These are phyloP conservation scores for Eristalis intricaria DNA, from an alignment of 2,888 invertebrate species.

Conservation along the genomic window DNA sequence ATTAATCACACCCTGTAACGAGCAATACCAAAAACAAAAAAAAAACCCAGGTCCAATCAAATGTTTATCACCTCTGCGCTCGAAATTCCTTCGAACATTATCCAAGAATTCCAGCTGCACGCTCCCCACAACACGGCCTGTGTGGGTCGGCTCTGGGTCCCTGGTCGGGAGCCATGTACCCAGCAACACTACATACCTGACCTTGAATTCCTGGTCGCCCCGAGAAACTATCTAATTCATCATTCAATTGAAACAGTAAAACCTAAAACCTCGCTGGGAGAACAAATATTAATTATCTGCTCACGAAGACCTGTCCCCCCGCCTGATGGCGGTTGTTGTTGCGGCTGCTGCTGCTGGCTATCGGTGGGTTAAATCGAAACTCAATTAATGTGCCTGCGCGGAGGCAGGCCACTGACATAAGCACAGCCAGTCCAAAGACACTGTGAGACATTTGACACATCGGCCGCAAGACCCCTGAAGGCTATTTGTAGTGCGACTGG, in stretches of 20 bases:
- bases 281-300: slow-evolving; percentile 70
- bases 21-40: slow-evolving; percentile 9
- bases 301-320: slow-evolving; percentile 41
- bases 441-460: slow-evolving; percentile 69
- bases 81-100: slow-evolving; percentile 47
- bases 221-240: slow-evolving; percentile 64
- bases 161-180: background rate
- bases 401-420: slow-evolving; percentile 4
- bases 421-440: slow-evolving; percentile 14
- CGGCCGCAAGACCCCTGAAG: slow-evolving; percentile 56
- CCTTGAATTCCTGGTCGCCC: slow-evolving; percentile 53
- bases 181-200: slow-evolving; percentile 24
- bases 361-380: slow-evolving; percentile 61
- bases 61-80: slow-evolving; percentile 57
- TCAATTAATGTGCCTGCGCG: slow-evolving; percentile 56
- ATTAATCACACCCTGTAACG: slow-evolving; percentile 62
- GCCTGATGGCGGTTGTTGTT: slow-evolving; percentile 1
- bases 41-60: slow-evolving; percentile 60
- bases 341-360: slow-evolving; percentile 16
- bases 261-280: slow-evolving; percentile 41
- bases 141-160: background rate
- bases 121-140: slow-evolving; percentile 35
- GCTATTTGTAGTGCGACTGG: slow-evolving; percentile 58
- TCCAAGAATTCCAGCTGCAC: slow-evolving; percentile 42
- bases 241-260: slow-evolving; percentile 66